phyloP scores from a whole-genome alignment of 1,140 invertebrate species.

The Zaprionus tsacasi region DNA sequence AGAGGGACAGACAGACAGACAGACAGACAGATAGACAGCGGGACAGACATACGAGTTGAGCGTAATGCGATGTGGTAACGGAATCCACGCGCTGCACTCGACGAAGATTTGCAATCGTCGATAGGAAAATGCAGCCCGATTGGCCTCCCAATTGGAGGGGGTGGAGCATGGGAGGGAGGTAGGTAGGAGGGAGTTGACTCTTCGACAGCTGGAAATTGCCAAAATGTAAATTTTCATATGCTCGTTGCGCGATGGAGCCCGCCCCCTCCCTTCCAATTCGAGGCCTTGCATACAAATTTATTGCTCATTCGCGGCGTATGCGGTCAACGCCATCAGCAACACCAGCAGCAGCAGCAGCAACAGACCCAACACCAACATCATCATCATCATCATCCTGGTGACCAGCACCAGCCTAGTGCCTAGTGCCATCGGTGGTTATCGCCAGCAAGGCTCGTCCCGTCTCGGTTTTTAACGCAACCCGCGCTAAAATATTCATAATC shows the following conservation, averaged over 20 bases:
- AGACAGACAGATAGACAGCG: background rate
- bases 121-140: conserved; percentile 47
- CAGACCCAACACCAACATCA: conserved; percentile 11
- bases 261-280: background rate
- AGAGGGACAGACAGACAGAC: background rate
- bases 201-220: conserved; percentile 78
- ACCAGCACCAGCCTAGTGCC: no score
- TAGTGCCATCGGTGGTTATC: conserved; percentile 16
- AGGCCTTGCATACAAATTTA: conserved; percentile 66
- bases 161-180: background rate
- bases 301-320: conserved; percentile 58
- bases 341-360: conserved; percentile 8
- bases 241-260: background rate
- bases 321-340: conserved; percentile 41
- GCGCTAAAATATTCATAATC: conserved; percentile 78
- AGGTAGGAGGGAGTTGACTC: conserved; percentile 4
- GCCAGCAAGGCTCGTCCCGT: conserved; percentile 7
- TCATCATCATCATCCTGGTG: conserved; percentile 7
- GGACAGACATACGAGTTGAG: background rate
- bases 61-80: conserved; percentile 50
- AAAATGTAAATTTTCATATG: conserved; percentile 82
- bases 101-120: conserved; percentile 65
- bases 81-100: conserved; percentile 73
- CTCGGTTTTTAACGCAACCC: conserved; percentile 17
- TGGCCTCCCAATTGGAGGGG: no score